Percentiles rank a stretch among this genome's conserved stretches.
These are phyloP conservation scores for Hydroisotoma schaefferi DNA, from an alignment of 2,888 invertebrate genomes.

Conservation along the genomic window DNA sequence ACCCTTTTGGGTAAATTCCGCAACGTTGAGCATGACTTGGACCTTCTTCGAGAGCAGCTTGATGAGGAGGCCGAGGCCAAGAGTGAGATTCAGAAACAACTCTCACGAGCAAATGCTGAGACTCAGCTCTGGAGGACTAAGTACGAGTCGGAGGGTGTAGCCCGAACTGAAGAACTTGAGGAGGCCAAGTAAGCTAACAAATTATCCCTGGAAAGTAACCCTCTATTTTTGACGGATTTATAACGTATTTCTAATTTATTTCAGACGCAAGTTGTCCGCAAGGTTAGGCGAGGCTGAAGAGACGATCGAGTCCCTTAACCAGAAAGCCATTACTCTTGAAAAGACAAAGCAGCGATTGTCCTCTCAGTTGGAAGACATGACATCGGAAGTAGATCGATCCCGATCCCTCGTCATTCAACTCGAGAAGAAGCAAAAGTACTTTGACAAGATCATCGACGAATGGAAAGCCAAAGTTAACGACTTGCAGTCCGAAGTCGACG, in stretches of 20 bases:
- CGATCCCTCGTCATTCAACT: conserved; percentile 92
- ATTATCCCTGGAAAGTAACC: not conserved
- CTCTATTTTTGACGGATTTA: not conserved
- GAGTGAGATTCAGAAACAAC: conserved; percentile 96
- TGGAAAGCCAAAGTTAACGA: conserved; percentile 99
- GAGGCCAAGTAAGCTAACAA: conserved; percentile 70
- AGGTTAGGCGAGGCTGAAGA: conserved; percentile 96
- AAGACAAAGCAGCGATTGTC: conserved; percentile 97
- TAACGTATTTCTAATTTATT: conserved; percentile 1
- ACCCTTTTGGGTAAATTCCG: conserved; percentile 96
- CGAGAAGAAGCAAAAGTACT: conserved; percentile 99
- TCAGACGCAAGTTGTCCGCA: conserved; percentile 81
- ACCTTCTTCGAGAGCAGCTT: conserved; percentile 97
- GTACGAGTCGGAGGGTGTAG: conserved; percentile 96
- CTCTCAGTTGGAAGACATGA: conserved; percentile 95
- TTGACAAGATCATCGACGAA: conserved; percentile 99
- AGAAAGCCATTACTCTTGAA: conserved; percentile 93
- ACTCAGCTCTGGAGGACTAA: conserved; percentile 96
- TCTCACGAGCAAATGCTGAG: conserved; percentile 88
- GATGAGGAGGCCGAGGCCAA: conserved; percentile 99
- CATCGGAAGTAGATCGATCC: conserved; percentile 96
- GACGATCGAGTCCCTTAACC: conserved; percentile 94
- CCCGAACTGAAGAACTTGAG: conserved; percentile 88
- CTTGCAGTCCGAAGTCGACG: conserved; percentile 93
- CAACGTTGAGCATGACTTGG: conserved; percentile 97